phyloP scores from a whole-genome alignment of 2,888 invertebrate species.

The Drosophila seclusa region DNA sequence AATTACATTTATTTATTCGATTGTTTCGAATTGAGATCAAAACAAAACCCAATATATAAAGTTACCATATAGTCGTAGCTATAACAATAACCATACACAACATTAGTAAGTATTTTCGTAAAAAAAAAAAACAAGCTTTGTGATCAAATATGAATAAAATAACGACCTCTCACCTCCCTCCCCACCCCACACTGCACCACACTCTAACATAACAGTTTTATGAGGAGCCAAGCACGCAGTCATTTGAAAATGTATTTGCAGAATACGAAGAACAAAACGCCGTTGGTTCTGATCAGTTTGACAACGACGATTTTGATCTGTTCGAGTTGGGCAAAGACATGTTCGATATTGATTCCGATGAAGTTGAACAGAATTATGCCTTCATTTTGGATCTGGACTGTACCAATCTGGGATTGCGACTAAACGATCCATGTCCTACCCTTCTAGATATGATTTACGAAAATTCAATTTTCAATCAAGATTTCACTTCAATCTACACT shows the following conservation, averaged over 20 bases:
- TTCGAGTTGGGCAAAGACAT: constrained; percentile 43
- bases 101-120: constrained; percentile 50
- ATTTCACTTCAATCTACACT: too few species aligned
- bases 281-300: constrained; percentile 9
- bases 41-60: constrained; percentile 23
- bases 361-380: constrained; percentile 49
- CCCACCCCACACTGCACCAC: constrained; percentile 54
- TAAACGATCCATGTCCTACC: constrained; percentile 22
- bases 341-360: constrained; percentile 55
- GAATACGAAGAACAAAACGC: constrained; percentile 21
- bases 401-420: constrained; percentile 43
- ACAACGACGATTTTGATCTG: constrained; percentile 21
- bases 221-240: constrained; percentile 52
- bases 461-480: too few species aligned
- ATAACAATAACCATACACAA: constrained; percentile 27
- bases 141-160: constrained; percentile 72
- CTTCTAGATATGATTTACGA: neutral
- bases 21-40: constrained; percentile 10
- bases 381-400: constrained; percentile 58
- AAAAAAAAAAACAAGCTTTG: constrained; percentile 58
- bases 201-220: constrained; percentile 60
- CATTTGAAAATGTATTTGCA: constrained; percentile 62
- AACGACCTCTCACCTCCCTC: constrained; percentile 60
- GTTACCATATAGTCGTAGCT: constrained; percentile 46
- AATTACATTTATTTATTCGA: constrained; percentile 11